These are phyloP conservation scores for Urocynchramus pylzowi DNA, from an alignment of 2,113 vertebrate genomes.

Conservation along the genomic window DNA sequence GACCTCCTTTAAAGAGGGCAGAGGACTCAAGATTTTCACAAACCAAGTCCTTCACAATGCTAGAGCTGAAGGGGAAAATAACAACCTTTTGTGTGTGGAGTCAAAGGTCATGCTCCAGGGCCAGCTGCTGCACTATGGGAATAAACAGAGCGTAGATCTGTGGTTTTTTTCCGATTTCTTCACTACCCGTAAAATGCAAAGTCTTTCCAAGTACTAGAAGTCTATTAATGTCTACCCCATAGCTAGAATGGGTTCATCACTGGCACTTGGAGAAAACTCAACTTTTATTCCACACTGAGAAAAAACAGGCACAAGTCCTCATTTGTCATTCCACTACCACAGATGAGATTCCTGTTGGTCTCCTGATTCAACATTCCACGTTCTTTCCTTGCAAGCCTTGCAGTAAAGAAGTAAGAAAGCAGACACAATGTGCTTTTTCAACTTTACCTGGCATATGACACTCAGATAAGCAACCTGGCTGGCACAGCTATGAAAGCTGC, in stretches of 20 bases:
- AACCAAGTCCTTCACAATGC: not conserved
- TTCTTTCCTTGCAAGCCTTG: not conserved
- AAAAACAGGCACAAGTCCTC: not conserved
- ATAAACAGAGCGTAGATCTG: not conserved
- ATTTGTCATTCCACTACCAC: not conserved
- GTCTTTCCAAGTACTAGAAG: not conserved
- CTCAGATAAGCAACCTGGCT: not conserved
- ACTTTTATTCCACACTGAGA: not conserved
- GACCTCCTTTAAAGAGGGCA: not conserved
- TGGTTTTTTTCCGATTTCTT: not conserved
- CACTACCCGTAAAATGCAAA: not conserved
- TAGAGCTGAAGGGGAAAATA: not conserved
- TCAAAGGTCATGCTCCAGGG: not conserved
- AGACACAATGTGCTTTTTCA: not conserved
- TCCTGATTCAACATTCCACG: rapidly evolving
- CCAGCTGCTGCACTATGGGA: not conserved
- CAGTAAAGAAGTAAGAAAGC: not conserved
- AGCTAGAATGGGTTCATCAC: not conserved
- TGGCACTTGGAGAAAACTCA: not conserved
- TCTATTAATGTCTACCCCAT: not conserved
- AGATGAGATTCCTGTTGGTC: not conserved
- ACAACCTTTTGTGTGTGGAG: not conserved
- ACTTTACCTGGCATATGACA: not conserved
- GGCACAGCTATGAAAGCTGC: not conserved
- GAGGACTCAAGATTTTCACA: not conserved